Conservation (phyloP, 2,797 vertebrate species). For the Macroramphosus scolopax region DNA sequence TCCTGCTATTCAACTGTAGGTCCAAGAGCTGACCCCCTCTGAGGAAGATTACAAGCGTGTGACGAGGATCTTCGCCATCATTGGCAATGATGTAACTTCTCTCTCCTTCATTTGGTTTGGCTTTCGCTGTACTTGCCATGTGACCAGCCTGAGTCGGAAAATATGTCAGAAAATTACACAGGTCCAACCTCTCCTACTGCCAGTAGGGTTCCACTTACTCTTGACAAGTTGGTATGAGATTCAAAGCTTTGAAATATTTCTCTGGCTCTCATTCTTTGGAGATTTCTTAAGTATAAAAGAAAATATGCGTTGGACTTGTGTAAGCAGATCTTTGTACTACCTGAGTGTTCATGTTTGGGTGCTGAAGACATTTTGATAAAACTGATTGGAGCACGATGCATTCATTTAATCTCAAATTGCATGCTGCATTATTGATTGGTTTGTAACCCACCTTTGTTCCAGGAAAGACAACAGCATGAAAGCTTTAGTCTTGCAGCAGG, state of each 20-base stretch:
- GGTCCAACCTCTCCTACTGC: no score
- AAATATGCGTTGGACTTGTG: no score
- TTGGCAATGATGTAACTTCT: constrained; percentile 71
- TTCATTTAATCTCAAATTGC: not conserved
- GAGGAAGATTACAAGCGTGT: constrained; percentile 87
- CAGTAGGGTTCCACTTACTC: no score
- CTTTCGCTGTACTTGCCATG: constrained; percentile 6
- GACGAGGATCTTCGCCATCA: constrained; percentile 85
- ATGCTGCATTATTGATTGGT: no score
- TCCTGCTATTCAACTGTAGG: constrained; percentile 67
- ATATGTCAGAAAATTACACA: no score
- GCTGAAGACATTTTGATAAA: constrained; percentile 1
- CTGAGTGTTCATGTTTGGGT: not conserved
- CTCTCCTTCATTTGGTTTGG: constrained; percentile 30
- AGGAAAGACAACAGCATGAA: no score
- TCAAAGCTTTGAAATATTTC: no score
- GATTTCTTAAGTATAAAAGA: no score
- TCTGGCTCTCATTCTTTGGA: no score
- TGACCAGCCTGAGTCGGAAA: constrained; percentile 9
- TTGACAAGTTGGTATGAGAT: no score
- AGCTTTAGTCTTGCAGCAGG: no score
- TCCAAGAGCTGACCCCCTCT: constrained; percentile 68
- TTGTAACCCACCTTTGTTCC: constrained; percentile 3
- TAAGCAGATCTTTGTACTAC: not conserved
- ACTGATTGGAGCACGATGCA: no score